A percentile compares a stretch with the other conserved stretches of the same genome.
Evolutionary conservation across 2,797 vertebrate species (phyloP).

Genomic region (Pangasius sanitwongsei): DNA sequence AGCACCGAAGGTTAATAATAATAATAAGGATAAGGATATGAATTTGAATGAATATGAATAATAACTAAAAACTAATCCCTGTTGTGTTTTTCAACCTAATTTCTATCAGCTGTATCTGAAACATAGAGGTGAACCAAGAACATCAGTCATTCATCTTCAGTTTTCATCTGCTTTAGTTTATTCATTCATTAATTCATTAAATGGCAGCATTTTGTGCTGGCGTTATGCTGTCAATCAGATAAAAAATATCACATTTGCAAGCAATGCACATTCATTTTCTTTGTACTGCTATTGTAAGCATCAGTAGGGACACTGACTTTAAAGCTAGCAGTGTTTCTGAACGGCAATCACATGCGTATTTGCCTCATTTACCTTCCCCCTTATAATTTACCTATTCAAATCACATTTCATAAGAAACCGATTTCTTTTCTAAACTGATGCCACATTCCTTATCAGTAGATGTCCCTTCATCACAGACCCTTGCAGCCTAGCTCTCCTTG

Average conservation of each 20-base stretch:
- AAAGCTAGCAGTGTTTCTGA: background rate
- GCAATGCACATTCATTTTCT: background rate
- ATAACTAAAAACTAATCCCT: background rate
- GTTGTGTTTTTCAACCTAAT: too few relatives aligned
- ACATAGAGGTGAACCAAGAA: background rate
- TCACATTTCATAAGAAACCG: constrained; percentile 58
- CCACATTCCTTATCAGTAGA: constrained; percentile 70
- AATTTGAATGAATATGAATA: background rate
- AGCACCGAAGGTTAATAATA: background rate
- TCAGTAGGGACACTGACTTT: background rate
- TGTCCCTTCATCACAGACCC: constrained; percentile 69
- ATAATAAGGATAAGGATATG: too few relatives aligned
- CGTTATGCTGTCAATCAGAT: background rate
- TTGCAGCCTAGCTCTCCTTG: constrained; percentile 62
- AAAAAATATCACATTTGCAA: background rate
- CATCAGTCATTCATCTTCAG: background rate
- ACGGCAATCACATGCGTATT: constrained; percentile 6
- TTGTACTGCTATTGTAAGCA: background rate
- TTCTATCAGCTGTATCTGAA: background rate
- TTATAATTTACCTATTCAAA: constrained; percentile 61
- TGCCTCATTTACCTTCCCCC: constrained; percentile 18
- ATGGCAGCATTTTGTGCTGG: background rate
- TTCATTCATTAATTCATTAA: too few relatives aligned
- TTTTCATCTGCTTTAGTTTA: background rate
- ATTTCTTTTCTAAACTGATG: constrained; percentile 69